Percentiles rank a stretch among this genome's conserved stretches.
Evolutionary conservation across 2,797 vertebrate species (phyloP).

Genomic region (Hirundo rustica): DNA sequence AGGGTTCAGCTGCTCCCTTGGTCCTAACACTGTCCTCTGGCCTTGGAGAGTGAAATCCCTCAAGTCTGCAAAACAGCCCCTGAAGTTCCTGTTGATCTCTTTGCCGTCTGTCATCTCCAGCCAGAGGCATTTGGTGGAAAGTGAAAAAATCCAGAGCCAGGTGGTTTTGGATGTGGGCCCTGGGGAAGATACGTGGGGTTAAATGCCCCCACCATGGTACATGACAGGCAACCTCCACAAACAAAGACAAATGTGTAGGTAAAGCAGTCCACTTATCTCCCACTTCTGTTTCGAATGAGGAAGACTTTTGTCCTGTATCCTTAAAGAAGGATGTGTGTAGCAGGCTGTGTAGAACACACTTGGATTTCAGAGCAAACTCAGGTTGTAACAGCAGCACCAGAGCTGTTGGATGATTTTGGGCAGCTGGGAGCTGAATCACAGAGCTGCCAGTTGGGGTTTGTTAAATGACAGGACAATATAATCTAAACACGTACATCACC

Average conservation of each 20-base stretch:
- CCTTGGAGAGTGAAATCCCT: neutral
- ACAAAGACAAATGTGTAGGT: neutral
- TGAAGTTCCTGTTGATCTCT: neutral
- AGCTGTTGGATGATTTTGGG: accelerated
- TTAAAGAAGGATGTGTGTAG: neutral
- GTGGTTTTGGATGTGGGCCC: neutral
- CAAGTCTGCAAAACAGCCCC: neutral
- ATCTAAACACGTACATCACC: conserved; percentile 35
- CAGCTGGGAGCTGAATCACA: neutral
- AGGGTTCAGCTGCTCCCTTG: neutral
- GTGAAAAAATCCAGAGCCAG: neutral
- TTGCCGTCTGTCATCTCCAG: neutral
- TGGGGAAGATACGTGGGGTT: neutral
- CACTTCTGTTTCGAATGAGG: neutral
- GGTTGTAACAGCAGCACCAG: accelerated
- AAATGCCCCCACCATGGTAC: accelerated
- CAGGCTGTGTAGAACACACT: neutral
- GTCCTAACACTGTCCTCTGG: neutral
- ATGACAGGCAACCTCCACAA: neutral
- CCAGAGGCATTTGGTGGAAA: neutral
- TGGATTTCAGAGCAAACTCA: neutral
- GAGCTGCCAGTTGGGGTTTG: neutral
- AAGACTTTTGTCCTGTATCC: neutral
- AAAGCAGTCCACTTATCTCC: neutral
- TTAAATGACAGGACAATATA: conserved; percentile 33